phyloP scores from a whole-genome alignment of 1,140 invertebrate genomes.

The Andricus grossulariae region DNA sequence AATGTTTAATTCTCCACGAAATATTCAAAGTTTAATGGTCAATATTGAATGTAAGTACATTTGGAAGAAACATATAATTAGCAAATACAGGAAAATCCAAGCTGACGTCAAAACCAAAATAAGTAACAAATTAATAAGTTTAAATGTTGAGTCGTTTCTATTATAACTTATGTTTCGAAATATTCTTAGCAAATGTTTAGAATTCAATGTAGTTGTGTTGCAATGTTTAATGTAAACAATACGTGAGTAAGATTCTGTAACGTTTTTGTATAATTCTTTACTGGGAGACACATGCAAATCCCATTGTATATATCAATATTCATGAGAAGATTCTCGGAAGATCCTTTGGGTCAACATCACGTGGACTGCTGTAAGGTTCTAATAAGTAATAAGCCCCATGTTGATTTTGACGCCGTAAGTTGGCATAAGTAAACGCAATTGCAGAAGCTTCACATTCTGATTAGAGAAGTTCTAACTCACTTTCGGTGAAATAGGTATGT shows the following conservation, averaged over 20 bases:
- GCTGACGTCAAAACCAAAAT: too few relatives aligned
- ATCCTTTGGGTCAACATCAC: constrained; percentile 6
- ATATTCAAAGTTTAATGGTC: neutral
- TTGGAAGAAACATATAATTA: too few relatives aligned
- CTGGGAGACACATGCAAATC: neutral
- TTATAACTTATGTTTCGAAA: too few relatives aligned
- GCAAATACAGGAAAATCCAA: too few relatives aligned
- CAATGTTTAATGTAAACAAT: constrained; percentile 45
- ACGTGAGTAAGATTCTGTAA: constrained; percentile 37
- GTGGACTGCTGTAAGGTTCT: neutral
- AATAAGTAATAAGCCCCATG: neutral
- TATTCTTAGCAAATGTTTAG: too few relatives aligned
- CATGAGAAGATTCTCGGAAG: constrained; percentile 7
- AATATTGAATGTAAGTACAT: neutral
- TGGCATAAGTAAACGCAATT: neutral
- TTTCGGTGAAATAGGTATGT: neutral
- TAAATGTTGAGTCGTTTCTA: too few relatives aligned
- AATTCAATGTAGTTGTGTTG: constrained; percentile 32
- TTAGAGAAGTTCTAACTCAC: neutral
- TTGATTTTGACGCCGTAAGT: neutral
- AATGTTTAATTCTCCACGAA: neutral
- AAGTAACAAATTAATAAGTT: too few relatives aligned
- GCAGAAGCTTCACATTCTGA: neutral
- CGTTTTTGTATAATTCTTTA: neutral
- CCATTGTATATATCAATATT: neutral